phyloP scores from a whole-genome alignment of 92 coral and sea anemone species.

The Metridium senile region DNA sequence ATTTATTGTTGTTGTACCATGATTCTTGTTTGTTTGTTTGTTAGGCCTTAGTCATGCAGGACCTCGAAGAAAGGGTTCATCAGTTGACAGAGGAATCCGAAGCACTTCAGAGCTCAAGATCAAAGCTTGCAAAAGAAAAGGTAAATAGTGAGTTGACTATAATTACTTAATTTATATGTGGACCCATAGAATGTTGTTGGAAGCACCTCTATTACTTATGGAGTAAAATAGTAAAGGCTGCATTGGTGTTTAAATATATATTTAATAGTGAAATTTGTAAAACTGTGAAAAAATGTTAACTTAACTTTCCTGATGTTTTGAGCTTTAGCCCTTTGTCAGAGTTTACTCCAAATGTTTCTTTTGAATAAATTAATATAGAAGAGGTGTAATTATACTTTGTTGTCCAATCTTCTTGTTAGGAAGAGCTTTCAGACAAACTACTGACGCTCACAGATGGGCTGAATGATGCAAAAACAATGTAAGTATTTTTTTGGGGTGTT shows the following conservation, averaged over 20 bases:
- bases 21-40: no score
- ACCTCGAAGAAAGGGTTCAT: conserved; percentile 84
- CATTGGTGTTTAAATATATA: no score
- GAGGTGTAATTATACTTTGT: neutral
- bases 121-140: conserved; percentile 87
- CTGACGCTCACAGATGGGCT: conserved; percentile 59
- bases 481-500: no score
- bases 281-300: no score
- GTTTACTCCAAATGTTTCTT: neutral
- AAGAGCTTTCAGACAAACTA: conserved; percentile 75
- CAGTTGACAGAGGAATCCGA: conserved; percentile 91
- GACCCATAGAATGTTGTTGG: no score
- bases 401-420: conserved; percentile 39
- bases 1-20: no score
- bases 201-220: no score
- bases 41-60: conserved; percentile 79
- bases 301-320: no score
- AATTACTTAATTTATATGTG: no score
- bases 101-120: conserved; percentile 73
- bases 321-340: neutral
- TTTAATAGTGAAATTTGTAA: no score
- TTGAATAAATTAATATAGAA: neutral
- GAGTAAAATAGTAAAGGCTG: no score
- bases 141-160: conserved; percentile 36
- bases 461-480: conserved; percentile 72